Percentiles rank a stretch among this genome's conserved stretches.
Conservation (phyloP, 2,888 invertebrate genomes). For the Oasisia sp. region DNA sequence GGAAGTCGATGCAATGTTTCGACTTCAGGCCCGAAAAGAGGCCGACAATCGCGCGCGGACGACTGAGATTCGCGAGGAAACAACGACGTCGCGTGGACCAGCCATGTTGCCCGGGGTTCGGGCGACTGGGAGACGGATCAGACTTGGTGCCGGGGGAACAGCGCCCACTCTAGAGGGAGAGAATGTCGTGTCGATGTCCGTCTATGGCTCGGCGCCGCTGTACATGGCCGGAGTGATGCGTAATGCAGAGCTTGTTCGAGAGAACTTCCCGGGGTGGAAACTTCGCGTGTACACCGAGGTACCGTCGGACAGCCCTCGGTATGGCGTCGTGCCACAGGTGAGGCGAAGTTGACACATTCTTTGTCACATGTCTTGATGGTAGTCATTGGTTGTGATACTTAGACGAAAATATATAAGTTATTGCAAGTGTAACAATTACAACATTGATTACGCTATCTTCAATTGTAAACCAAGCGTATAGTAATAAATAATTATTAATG, state of each 20-base stretch:
- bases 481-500: no score
- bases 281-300: constrained; percentile 42
- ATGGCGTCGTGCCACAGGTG: constrained; percentile 13
- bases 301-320: constrained; percentile 10
- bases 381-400: background rate
- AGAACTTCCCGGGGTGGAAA: constrained; percentile 44
- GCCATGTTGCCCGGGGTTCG: background rate
- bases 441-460: no score
- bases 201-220: constrained; percentile 24
- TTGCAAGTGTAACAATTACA: no score
- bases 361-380: background rate
- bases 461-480: no score
- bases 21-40: background rate
- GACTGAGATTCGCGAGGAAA: background rate
- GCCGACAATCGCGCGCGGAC: background rate
- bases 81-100: background rate
- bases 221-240: constrained; percentile 41
- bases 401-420: background rate
- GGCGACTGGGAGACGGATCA: background rate
- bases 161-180: background rate
- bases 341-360: background rate
- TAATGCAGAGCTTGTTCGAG: constrained; percentile 40
- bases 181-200: constrained; percentile 28
- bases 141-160: background rate
- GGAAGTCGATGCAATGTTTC: background rate